Base-by-base conservation (phyloP, 2,888 invertebrate species). In the Crocallis elinguaria region DNA sequence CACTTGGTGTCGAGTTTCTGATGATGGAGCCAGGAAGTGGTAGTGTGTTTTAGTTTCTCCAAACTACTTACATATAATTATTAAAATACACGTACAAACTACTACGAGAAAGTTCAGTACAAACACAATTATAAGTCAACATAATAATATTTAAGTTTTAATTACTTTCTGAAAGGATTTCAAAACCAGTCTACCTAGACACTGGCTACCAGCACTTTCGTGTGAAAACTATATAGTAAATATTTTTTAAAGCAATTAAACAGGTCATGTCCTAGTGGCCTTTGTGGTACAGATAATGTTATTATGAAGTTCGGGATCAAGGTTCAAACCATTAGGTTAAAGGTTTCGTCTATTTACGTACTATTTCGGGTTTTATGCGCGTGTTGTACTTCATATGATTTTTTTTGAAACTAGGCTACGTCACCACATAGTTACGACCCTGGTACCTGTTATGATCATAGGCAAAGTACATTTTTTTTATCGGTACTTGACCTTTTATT, bases 91-190 rank as follows among this genome's bases (percentile, higher is more conserved):
- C 11, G 32, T 16, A 23, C 27, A 19, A 41, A 35, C 23, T 30
- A 35, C 12, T 23, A 17, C 27, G 16, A 23, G 11, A 37, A 44
- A 52, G 42, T 43, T 43, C 8, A 52, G 42, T 43, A 39, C 8
- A 9, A 21, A 32, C 30, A 57, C 27, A 45, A 29, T 36, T 23
- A 53, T 11, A 37, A 49, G 37, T 49, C 49, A 44, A 45, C 48
- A 42, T n/a, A n/a, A n/a, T n/a, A 35, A 45, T 14, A 45, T 50
- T 25, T 16, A 52, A 60, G 50, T 60, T 56, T 56, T 49, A 53
- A 60, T 60, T 53, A 54, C 53, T 60, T 50, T 42, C 13, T 50
- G 41, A 50, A 60, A 55, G 51, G 49, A 30, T 50, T 45, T 21
- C 9, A 12, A 17, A 7, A 30, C 48, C 56, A 49, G 44, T 21